Conservation (phyloP, 2,797 vertebrate species). For the Pitangus sulphuratus region DNA sequence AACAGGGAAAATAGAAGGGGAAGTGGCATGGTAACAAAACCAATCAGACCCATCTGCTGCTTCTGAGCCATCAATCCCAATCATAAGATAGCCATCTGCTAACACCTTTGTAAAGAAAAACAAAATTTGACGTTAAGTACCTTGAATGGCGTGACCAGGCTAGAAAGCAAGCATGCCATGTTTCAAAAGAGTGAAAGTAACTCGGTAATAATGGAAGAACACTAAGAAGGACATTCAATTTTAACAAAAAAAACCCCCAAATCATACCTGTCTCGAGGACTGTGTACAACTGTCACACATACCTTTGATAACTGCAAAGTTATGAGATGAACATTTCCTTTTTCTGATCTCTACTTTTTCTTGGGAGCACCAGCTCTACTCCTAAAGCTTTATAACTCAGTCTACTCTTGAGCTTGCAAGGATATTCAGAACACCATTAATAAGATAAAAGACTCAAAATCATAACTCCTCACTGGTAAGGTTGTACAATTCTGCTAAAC, state of each 20-base stretch:
- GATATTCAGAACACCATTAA: not conserved
- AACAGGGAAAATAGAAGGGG: conserved; percentile 96
- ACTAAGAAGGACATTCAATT: not conserved
- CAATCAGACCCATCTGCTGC: conserved; percentile 98
- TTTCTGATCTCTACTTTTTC: not conserved
- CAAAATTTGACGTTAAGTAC: conserved; percentile 54
- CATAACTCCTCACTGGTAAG: not conserved
- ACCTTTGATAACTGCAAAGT: not conserved
- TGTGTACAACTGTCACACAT: not conserved
- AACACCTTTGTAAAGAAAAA: conserved; percentile 85
- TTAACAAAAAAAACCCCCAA: not conserved
- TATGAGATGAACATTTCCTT: not conserved
- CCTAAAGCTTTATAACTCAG: not conserved
- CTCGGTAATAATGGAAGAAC: not conserved
- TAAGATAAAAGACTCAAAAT: not conserved
- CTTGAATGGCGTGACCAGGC: not conserved
- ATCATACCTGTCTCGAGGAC: not conserved
- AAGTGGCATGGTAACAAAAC: conserved; percentile 98
- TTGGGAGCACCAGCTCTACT: not conserved
- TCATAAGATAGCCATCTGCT: conserved; percentile 98
- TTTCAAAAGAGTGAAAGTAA: conserved; percentile 4
- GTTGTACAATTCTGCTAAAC: not conserved
- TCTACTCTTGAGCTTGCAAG: not conserved
- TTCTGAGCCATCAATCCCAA: conserved; percentile 97
- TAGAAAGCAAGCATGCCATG: conserved; percentile 39